Base-by-base conservation (phyloP, 1,140 invertebrate genomes). In the Ceratosolen solmsi region DNA sequence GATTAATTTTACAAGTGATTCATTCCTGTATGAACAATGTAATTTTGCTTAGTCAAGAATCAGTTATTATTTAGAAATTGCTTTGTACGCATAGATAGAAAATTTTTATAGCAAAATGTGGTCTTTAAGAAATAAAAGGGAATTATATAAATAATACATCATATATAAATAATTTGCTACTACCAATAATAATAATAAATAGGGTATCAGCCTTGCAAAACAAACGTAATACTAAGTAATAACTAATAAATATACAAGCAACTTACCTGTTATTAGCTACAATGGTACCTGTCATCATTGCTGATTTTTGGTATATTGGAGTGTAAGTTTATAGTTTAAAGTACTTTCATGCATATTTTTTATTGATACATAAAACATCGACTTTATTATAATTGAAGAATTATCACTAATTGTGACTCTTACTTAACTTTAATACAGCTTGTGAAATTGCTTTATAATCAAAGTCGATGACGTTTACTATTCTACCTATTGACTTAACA, bases 251-350 rank as follows among this genome's bases (percentile, higher is more conserved):
- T 84, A 89, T 88, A 89, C 85, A 83, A 87, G 85, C 86, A 82
- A 85, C 79, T 85, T 87, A 87, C 79, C 83, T 88, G 85, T 86
- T 89, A 77, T 86, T 89, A 88, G 85, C 85, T 84, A 86, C 86
- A 84, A 74, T 89, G 86, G 73, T 89, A 80, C 87, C 87, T 83
- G 84, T 89, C 87, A 60, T 84, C 86, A 76, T 87, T 82, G 84
- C 90, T 88, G 88, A 90, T 89, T 88, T 89, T 83, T 90, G 89
- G 89, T 89, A 88, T 86, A 87, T 84, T 65, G 87, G 87, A 90
- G 85, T 86, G 90, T 91, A 91, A 91, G 90, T 91, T 84, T 49
- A 76, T 30, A 80, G 73, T 70, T 54, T 73, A 65, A 51, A 82
- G 56, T 79, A 68, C 25, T 63, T 73, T 75, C 80, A 38, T 54